phyloP scores from a whole-genome alignment of 1,140 invertebrate genomes.

The Lineus longissimus region DNA sequence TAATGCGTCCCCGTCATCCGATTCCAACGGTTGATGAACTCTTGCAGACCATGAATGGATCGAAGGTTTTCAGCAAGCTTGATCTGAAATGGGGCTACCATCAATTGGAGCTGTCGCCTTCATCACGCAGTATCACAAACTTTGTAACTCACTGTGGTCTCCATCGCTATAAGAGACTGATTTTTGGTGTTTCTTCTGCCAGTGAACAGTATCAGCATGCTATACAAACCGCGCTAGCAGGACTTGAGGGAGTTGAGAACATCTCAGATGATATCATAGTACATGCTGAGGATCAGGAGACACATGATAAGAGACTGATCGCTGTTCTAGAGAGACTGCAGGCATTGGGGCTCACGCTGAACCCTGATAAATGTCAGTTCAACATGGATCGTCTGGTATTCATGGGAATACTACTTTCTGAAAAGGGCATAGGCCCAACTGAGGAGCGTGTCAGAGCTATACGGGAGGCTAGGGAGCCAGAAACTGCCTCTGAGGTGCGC shows the following conservation, averaged over 20 bases:
- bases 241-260: constrained; percentile 17
- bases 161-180: constrained; percentile 24
- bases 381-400: constrained; percentile 23
- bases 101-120: too few relatives aligned
- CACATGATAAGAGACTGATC: constrained; percentile 28
- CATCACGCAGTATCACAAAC: too few relatives aligned
- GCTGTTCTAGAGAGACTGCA: constrained; percentile 21
- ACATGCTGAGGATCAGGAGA: constrained; percentile 14
- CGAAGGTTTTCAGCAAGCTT: too few relatives aligned
- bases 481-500: constrained; percentile 16
- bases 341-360: constrained; percentile 27
- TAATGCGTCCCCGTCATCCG: too few relatives aligned
- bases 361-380: constrained; percentile 28
- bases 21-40: too few relatives aligned
- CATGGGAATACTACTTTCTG: constrained; percentile 23
- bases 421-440: constrained; percentile 17
- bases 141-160: constrained; percentile 25
- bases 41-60: too few relatives aligned
- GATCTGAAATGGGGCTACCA: too few relatives aligned
- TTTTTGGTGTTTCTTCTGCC: constrained; percentile 23
- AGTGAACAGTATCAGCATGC: constrained; percentile 23
- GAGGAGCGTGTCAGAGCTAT: constrained; percentile 21
- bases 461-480: constrained; percentile 8
- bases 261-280: constrained; percentile 31
- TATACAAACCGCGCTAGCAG: constrained; percentile 14